Base-by-base conservation (phyloP, 1,140 invertebrate species). In the Bactericera cockerelli region DNA sequence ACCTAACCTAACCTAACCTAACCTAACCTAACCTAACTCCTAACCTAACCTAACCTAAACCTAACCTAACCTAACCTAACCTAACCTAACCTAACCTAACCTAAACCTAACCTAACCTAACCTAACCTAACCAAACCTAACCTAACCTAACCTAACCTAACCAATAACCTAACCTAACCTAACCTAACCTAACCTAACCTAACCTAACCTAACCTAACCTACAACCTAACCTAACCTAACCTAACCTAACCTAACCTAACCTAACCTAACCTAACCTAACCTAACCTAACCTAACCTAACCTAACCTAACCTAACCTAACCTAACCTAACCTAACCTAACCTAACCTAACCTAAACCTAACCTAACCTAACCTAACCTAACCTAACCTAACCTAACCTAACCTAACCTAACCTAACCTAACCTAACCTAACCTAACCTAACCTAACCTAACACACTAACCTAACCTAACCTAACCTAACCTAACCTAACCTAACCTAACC, bases 121-220 rank as follows among this genome's bases (percentile, higher is more conserved):
- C 66, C 64, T 59, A 63, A 66, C 61, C 65, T 61, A 63, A 67
- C 59, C 67, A 59, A 63, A 67, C 62, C 65, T 57, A 63, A 64
- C 61, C 63, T 59, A 66, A 67, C 67, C 65, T 62, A 64, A 67
- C 63, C 65, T 68, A 69, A 67, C 67, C 65, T 69, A 67, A 67
- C 66, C 64, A 61, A 64, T 61, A 63, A 64, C 64, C 59, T 60
- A 65, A 66, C 66, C 67, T 66, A 65, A 62, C 66, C 64, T 66
- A 65, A 65, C 65, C 66, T 67, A 65, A 69, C 63, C 67, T 64
- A 68, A 62, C 65, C 63, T 65, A 67, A 65, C 63, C 63, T 67
- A 68, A 69, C 66, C 64, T 63, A 65, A 67, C 66, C 65, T 63
- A 64, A 65, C 56, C 64, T 65, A 65, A 65, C 63, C 63, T 61